These are phyloP conservation scores for Stomatorhinus ivindoensis DNA, from an alignment of 2,113 vertebrate species.

Conservation along the genomic window DNA sequence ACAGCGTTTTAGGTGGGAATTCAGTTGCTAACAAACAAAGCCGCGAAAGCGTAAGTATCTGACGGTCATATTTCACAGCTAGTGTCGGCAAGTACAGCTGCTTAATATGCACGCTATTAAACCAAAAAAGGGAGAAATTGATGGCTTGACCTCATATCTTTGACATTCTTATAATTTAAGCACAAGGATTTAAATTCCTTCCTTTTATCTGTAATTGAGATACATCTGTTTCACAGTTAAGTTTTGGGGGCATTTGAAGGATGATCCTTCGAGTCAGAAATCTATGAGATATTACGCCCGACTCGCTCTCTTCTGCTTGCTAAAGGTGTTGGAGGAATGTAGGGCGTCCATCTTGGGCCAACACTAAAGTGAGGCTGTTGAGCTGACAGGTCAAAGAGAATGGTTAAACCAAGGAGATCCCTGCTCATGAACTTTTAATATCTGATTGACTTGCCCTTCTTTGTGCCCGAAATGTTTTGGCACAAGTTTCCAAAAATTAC, in stretches of 20 bases:
- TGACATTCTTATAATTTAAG: conserved; percentile 52
- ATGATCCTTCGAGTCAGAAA: neutral
- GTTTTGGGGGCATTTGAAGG: neutral
- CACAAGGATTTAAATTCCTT: conserved; percentile 36
- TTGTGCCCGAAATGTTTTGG: neutral
- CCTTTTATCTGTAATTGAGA: conserved; percentile 42
- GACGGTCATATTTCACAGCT: conserved; percentile 17
- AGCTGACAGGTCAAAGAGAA: neutral
- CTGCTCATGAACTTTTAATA: neutral
- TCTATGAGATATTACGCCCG: neutral
- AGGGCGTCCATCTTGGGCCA: neutral
- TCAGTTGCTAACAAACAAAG: conserved; percentile 21
- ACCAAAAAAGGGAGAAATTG: conserved; percentile 52
- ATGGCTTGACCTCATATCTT: conserved; percentile 6
- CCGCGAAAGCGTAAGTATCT: neutral
- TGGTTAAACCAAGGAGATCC: neutral
- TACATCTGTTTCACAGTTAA: neutral
- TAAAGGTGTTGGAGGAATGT: neutral
- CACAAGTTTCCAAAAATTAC: neutral
- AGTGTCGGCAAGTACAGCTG: conserved; percentile 36
- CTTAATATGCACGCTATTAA: conserved; percentile 47
- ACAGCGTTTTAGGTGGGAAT: conserved; percentile 34
- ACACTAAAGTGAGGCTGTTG: neutral
- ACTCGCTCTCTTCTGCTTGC: neutral
- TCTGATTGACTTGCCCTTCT: neutral